A percentile compares a stretch with the other conserved stretches of the same genome.
Conservation (phyloP, 2,113 vertebrate genomes). For the Embiotoca jacksoni region DNA sequence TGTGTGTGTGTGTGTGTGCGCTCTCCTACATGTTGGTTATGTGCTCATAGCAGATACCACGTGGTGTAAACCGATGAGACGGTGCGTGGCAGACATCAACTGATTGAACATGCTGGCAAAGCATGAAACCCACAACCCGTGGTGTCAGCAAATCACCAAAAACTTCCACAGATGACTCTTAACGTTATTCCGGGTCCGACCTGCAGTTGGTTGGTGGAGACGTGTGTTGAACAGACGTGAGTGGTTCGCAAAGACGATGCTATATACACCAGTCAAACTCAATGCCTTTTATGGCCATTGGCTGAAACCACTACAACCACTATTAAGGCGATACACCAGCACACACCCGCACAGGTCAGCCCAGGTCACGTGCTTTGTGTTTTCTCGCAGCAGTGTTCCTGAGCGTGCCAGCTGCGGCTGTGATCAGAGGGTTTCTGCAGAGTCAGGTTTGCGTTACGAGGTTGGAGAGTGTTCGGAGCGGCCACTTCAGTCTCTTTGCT, state of each 20-base stretch:
- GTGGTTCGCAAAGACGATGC: conserved; percentile 16
- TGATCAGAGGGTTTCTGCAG: conserved; percentile 58
- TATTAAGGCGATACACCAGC: conserved; percentile 26
- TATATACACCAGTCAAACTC: conserved; percentile 14
- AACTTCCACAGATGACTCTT: conserved; percentile 10
- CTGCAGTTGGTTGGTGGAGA: not conserved
- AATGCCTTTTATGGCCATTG: conserved; percentile 62
- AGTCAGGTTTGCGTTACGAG: conserved; percentile 62
- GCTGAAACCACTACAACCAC: conserved; percentile 24
- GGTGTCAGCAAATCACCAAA: conserved; percentile 53
- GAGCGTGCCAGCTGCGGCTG: conserved; percentile 62
- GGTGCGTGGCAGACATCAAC: conserved; percentile 47
- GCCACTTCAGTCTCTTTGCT: conserved; percentile 55
- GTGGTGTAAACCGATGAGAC: conserved; percentile 26
- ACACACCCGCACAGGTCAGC: conserved; percentile 53
- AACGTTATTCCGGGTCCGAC: not conserved
- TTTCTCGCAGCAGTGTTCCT: conserved; percentile 53
- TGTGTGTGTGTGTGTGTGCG: not conserved
- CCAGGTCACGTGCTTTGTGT: conserved; percentile 58
- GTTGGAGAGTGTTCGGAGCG: conserved; percentile 43
- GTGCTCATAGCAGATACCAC: not conserved
- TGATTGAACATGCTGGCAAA: conserved; percentile 63
- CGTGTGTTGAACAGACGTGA: not conserved
- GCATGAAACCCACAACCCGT: conserved; percentile 40
- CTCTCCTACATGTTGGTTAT: not conserved